phyloP scores from a whole-genome alignment of 53 echinoderm and acorn worm genomes.

The Holothuria scabra region DNA sequence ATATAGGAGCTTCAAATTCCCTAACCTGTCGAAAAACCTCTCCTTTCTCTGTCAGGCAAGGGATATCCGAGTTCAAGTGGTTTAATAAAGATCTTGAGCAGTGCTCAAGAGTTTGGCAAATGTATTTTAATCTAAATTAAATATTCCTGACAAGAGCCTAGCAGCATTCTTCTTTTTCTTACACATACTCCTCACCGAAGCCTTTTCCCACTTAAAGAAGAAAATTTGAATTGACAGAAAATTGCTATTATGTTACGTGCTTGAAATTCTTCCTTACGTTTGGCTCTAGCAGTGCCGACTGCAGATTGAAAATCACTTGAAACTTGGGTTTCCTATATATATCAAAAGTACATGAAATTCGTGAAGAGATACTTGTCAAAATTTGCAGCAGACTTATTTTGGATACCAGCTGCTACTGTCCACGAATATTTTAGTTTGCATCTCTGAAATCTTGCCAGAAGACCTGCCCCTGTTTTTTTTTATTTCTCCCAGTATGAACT shows the following conservation, averaged over 20 bases:
- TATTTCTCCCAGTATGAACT: too few relatives aligned
- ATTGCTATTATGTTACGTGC: conserved; percentile 43
- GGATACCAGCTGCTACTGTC: conserved; percentile 23
- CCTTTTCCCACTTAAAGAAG: conserved; percentile 1
- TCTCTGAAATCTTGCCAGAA: too few relatives aligned
- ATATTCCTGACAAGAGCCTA: conserved; percentile 12
- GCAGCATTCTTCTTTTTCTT: conserved; percentile 3
- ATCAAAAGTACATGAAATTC: too few relatives aligned
- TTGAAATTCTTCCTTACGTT: conserved; percentile 7
- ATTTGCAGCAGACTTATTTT: conserved; percentile 15
- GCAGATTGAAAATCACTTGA: too few relatives aligned
- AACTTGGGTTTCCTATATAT: too few relatives aligned
- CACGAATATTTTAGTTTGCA: not conserved
- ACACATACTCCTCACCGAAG: conserved; percentile 4
- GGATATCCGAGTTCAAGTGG: conserved; percentile 42
- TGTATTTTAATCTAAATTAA: conserved; percentile 49
- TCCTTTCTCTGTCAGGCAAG: conserved; percentile 22
- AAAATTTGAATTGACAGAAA: conserved; percentile 16
- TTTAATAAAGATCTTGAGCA: conserved; percentile 36
- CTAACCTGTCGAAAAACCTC: conserved; percentile 34
- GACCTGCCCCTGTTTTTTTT: too few relatives aligned
- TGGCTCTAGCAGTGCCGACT: too few relatives aligned
- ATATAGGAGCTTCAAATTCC: conserved; percentile 29
- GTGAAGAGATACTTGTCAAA: not conserved
- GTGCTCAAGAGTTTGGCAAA: conserved; percentile 14